Conservation (phyloP, 2,797 vertebrate genomes). For the Cryptoblepharus egeriae region DNA sequence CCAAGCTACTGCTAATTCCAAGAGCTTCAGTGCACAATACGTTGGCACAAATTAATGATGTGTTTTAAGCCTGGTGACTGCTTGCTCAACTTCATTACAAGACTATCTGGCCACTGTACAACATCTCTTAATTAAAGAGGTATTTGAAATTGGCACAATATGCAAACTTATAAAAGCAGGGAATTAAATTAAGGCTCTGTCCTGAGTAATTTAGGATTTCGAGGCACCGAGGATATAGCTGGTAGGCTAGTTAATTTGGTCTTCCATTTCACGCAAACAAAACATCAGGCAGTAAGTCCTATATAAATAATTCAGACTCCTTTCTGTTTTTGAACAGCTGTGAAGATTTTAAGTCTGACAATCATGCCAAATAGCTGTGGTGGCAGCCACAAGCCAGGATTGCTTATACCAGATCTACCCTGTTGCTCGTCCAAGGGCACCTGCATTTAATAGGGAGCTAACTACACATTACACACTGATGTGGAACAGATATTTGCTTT, state of each 20-base stretch:
- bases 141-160: conserved; percentile 43
- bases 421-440: background rate
- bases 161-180: conserved; percentile 20
- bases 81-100: conserved; percentile 39
- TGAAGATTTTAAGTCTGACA: background rate
- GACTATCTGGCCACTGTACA: conserved; percentile 36
- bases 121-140: conserved; percentile 41
- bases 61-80: conserved; percentile 27
- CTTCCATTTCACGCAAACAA: conserved; percentile 29
- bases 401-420: background rate
- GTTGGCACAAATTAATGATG: conserved; percentile 38
- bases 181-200: conserved; percentile 35
- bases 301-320: background rate
- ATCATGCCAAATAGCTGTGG: background rate
- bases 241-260: conserved; percentile 24
- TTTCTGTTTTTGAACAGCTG: background rate
- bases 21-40: conserved; percentile 23
- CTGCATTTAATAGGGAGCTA: background rate
- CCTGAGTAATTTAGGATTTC: conserved; percentile 24
- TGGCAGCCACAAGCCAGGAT: background rate
- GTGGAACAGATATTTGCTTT: background rate
- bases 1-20: conserved; percentile 19
- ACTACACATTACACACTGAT: background rate
- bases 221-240: background rate
- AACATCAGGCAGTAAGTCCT: background rate